Percentiles rank a stretch among this genome's conserved stretches.
These are phyloP conservation scores for Pomatorhinus ruficollis DNA, from an alignment of 2,113 vertebrate species.

Conservation along the genomic window DNA sequence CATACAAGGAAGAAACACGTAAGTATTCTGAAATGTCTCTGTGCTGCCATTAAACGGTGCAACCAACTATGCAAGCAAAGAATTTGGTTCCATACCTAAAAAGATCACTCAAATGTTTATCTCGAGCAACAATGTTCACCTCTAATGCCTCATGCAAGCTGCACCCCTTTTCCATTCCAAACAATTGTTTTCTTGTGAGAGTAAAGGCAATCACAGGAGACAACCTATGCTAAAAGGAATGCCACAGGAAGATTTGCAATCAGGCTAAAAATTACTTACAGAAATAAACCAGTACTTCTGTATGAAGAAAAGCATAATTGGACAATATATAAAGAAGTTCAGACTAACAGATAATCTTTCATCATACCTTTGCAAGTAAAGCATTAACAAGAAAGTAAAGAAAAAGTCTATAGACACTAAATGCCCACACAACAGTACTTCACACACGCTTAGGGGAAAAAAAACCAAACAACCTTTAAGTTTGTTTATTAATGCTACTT, in stretches of 20 bases:
- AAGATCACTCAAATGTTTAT: not conserved
- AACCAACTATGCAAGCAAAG: not conserved
- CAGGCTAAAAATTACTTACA: not conserved
- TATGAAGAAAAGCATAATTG: not conserved
- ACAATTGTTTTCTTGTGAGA: not conserved
- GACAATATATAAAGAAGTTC: slow-evolving; percentile 9
- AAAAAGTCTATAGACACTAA: not conserved
- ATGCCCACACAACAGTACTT: not conserved
- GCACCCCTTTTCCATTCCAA: not conserved
- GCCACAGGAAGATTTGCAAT: not conserved
- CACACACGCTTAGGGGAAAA: not conserved
- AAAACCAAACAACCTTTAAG: not conserved
- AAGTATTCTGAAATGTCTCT: not conserved
- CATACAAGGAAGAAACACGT: not conserved
- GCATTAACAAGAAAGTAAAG: slow-evolving; percentile 17
- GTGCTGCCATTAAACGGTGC: not conserved
- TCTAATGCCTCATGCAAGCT: not conserved
- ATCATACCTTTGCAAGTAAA: slow-evolving; percentile 14
- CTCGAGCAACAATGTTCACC: not conserved
- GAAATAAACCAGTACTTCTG: not conserved
- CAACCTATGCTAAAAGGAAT: not conserved
- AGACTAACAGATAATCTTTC: not conserved
- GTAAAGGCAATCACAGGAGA: not conserved
- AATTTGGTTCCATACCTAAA: not conserved
- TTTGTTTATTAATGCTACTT: not conserved